Evolutionary conservation across 2,113 vertebrate genomes (phyloP), one percentile per base, ranked within the genome.

Genomic region (Eptesicus fuscus): DNA sequence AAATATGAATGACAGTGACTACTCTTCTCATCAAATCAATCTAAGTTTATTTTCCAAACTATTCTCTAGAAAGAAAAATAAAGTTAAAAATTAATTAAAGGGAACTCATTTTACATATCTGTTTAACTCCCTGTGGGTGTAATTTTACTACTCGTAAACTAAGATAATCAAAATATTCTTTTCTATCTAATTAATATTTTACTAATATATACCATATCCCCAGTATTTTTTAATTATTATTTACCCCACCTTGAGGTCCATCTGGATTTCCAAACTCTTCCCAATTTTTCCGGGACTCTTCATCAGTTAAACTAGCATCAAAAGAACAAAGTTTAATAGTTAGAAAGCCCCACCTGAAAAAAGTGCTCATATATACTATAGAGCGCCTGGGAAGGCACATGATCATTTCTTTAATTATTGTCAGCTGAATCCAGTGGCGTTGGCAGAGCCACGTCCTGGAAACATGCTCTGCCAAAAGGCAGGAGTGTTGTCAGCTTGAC

Each of bases 241-340:
- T 98, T 96, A 94, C 42, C 73, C 71, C 32, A 97, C 98, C 99
- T 99, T 99, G 99, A 83, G 99, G 99, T 56, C 99, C 99, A 95
- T 99, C 99, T 88, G 99, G 99, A 98, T 99, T 99, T 79, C 99
- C 99, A 96, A 99, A 99, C 70, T 97, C 98, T 98, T 99, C 98
- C 99, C 99, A 99, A 97, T 99, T 99, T 96, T 98, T 98, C 88
- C 99, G 98, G 4, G 99, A 99, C 95, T 99, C 99, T 97, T 99
- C 99, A 98, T 99, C 99, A 97, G 99, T 99, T 98, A 99, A 98
- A 80, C 99, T 99, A 98, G 61, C 87, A 96, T 91, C 4, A 80
- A 97, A 97, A 88, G 83, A 96, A 95, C 86, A 93, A 95, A 40
- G 20, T 37, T 73, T 11, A 77, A 95, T 63, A 93, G 94, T 97